These are phyloP conservation scores for Elanoides forficatus DNA, from an alignment of 2,113 vertebrate genomes.

Conservation along the genomic window DNA sequence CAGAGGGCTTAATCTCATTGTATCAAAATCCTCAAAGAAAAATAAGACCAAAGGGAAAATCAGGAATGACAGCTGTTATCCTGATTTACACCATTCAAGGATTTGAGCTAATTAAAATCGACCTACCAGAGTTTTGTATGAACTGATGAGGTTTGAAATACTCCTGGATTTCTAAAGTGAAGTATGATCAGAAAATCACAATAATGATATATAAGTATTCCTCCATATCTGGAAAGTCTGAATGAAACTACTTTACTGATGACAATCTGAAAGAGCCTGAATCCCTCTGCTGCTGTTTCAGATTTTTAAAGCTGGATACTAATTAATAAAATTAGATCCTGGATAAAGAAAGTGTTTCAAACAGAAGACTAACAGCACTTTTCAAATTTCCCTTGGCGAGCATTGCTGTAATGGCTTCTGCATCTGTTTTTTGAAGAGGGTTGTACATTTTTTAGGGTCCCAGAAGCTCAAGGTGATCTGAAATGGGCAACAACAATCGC, in stretches of 20 bases:
- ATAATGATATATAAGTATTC: constrained; percentile 22
- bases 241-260: constrained; percentile 3
- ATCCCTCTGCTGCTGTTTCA: not conserved
- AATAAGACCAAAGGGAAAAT: not conserved
- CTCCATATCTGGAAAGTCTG: constrained; percentile 10
- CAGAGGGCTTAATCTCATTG: not conserved
- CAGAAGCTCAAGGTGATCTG: not conserved
- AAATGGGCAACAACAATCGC: not conserved
- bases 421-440: not conserved
- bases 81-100: not conserved
- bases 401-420: not conserved
- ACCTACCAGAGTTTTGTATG: not conserved
- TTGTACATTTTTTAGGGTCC: not conserved
- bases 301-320: constrained; percentile 19
- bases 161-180: not conserved
- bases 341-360: constrained; percentile 34
- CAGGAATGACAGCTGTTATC: not conserved
- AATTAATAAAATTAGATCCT: constrained; percentile 52
- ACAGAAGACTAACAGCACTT: not conserved
- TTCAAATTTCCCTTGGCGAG: not conserved
- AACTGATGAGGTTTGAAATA: constrained; percentile 33
- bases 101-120: constrained; percentile 42
- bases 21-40: not conserved
- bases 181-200: constrained; percentile 15
- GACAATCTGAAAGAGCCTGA: constrained; percentile 6